A percentile compares a stretch with the other conserved stretches of the same genome.
phyloP scores from a whole-genome alignment of 1,140 invertebrate species.

The Muscidifurax raptorellus region DNA sequence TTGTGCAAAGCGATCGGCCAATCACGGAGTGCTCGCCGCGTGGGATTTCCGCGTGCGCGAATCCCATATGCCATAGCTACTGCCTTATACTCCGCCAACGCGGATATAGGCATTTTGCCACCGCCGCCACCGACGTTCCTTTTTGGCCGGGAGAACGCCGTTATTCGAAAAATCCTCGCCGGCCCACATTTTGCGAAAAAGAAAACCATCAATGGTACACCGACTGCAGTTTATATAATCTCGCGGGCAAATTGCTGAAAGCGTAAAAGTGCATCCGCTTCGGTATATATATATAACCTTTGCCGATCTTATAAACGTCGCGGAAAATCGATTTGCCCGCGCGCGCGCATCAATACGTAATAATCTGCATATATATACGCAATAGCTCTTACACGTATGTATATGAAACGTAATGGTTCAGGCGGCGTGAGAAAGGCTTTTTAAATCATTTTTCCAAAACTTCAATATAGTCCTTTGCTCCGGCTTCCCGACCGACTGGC shows the following conservation, averaged over 20 bases:
- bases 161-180: too few relatives aligned
- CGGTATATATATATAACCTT: background rate
- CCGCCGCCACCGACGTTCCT: too few relatives aligned
- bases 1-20: conserved; percentile 26
- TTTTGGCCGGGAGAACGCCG: too few relatives aligned
- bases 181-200: too few relatives aligned
- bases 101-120: background rate
- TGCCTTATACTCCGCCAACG: background rate
- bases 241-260: background rate
- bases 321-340: background rate
- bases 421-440: conserved; percentile 41
- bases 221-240: background rate
- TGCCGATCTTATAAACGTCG: background rate
- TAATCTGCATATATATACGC: too few relatives aligned
- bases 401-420: background rate
- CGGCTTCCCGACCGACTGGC: conserved; percentile 13
- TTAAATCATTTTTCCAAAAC: conserved; percentile 43
- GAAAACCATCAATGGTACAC: too few relatives aligned
- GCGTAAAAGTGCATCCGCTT: too few relatives aligned
- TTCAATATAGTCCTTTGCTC: background rate
- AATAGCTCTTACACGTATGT: background rate
- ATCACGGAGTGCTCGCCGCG: background rate
- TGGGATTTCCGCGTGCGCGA: conserved; percentile 25
- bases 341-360: too few relatives aligned
- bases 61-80: background rate